These are phyloP conservation scores for Hippoglossus hippoglossus DNA, from an alignment of 2,797 vertebrate species.

Conservation along the genomic window DNA sequence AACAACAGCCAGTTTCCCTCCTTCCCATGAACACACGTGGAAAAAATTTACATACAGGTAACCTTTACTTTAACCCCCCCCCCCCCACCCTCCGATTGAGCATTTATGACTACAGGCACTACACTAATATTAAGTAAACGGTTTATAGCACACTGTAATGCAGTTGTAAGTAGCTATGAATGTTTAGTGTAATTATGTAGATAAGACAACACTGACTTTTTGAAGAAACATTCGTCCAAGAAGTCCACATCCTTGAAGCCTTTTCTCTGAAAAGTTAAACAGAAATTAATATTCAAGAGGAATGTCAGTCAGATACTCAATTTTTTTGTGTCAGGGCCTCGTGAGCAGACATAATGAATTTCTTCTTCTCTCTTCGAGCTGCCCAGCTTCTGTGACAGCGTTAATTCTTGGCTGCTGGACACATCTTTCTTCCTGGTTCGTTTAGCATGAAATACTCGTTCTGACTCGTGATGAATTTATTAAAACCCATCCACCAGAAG, in stretches of 20 bases:
- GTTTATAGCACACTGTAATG: constrained; percentile 20
- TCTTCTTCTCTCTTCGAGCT: background rate
- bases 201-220: background rate
- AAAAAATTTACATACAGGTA: constrained; percentile 43
- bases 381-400: background rate
- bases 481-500: background rate
- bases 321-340: background rate
- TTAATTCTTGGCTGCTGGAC: background rate
- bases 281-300: too few relatives aligned
- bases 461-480: background rate
- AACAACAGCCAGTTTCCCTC: constrained; percentile 53
- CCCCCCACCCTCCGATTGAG: background rate
- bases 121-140: constrained; percentile 6
- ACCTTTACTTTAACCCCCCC: constrained; percentile 23
- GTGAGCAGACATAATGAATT: background rate
- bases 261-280: background rate
- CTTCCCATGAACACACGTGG: constrained; percentile 16
- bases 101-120: constrained; percentile 16
- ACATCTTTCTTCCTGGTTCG: background rate
- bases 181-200: background rate
- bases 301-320: background rate
- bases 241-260: background rate
- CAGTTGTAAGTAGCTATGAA: background rate
- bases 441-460: background rate
- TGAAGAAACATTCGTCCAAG: background rate